phyloP scores from a whole-genome alignment of 1,140 invertebrate species.

The Eupeodes corollae region DNA sequence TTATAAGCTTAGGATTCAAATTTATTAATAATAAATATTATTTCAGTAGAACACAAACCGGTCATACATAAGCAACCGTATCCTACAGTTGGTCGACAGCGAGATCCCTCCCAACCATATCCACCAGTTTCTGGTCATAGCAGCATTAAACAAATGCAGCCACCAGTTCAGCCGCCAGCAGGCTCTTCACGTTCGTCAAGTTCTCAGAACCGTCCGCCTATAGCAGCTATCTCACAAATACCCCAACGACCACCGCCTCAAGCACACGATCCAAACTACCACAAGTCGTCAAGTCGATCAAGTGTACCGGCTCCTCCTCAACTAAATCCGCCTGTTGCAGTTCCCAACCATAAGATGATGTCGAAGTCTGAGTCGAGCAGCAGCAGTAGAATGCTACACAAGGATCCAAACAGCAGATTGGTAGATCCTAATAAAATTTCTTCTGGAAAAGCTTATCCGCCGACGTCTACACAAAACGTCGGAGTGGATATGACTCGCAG shows the following conservation, averaged over 20 bases:
- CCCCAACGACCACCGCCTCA: slow-evolving; percentile 12
- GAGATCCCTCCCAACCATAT: slow-evolving; percentile 13
- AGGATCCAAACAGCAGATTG: neutral
- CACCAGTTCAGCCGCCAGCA: slow-evolving; percentile 6
- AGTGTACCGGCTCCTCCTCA: slow-evolving; percentile 6
- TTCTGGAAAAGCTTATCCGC: too few relatives aligned
- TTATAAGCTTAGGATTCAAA: slow-evolving; percentile 3
- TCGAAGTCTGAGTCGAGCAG: slow-evolving; percentile 14
- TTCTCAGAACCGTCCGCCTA: slow-evolving; percentile 1
- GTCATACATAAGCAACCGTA: slow-evolving; percentile 7
- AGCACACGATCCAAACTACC: slow-evolving; percentile 21
- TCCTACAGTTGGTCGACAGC: slow-evolving; percentile 12
- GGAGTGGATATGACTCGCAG: neutral
- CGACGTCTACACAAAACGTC: too few relatives aligned
- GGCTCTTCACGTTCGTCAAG: slow-evolving; percentile 10
- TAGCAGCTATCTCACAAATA: slow-evolving; percentile 2
- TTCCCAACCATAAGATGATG: slow-evolving; percentile 20
- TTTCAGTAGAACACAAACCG: slow-evolving; percentile 27
- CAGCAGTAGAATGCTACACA: slow-evolving; percentile 1
- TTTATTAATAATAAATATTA: neutral
- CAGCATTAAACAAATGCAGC: neutral
- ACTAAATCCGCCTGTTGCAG: slow-evolving; percentile 2
- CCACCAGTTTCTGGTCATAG: slow-evolving; percentile 13
- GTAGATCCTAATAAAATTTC: neutral
- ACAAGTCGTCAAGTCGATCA: slow-evolving; percentile 19